Evolutionary conservation across 2,113 vertebrate genomes (phyloP).

Genomic region (Panthera leo): DNA sequence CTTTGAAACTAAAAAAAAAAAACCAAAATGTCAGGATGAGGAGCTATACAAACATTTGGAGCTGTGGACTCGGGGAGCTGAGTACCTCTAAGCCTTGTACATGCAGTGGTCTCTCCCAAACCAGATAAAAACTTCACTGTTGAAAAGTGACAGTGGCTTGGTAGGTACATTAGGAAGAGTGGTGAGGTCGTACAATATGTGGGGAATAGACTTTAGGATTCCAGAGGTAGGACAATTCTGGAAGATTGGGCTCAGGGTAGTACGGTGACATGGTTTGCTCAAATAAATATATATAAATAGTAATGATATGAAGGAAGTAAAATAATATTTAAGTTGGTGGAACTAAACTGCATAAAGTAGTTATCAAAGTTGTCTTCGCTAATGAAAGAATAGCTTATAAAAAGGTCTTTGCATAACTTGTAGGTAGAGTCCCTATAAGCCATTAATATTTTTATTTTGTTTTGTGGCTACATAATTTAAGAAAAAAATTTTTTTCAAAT

Average conservation of each 20-base stretch:
- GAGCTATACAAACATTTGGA: neutral
- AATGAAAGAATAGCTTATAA: neutral
- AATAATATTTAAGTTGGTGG: neutral
- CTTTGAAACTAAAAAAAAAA: neutral
- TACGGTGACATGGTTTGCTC: neutral
- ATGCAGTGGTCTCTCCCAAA: neutral
- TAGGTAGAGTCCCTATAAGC: neutral
- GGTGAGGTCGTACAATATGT: neutral
- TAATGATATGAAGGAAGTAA: neutral
- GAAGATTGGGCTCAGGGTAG: neutral
- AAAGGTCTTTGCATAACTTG: neutral
- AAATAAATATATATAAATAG: neutral
- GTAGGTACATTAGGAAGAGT: neutral
- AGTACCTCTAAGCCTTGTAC: neutral
- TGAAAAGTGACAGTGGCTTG: neutral
- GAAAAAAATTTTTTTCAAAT: neutral
- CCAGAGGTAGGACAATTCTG: neutral
- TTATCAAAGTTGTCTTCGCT: neutral
- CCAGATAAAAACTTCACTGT: neutral
- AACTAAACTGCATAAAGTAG: neutral
- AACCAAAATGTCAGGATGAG: accelerated
- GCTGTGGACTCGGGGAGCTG: accelerated
- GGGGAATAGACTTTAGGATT: neutral
- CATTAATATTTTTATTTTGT: neutral
- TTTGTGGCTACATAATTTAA: neutral